phyloP scores from a whole-genome alignment of 2,113 vertebrate species.

The Aphyosemion australe region DNA sequence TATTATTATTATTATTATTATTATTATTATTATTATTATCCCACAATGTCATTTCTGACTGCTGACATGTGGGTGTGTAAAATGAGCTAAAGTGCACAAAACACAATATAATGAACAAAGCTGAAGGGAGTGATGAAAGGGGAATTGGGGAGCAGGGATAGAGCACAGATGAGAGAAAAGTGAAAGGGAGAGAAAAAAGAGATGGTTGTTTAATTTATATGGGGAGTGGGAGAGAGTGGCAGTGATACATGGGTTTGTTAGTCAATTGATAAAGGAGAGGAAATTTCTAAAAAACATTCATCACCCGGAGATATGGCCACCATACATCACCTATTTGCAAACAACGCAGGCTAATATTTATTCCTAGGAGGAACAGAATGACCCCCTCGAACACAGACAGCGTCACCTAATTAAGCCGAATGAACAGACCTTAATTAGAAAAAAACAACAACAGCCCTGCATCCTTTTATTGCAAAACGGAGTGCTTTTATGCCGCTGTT shows the following conservation, averaged over 20 bases:
- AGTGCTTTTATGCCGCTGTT: slow-evolving; percentile 28
- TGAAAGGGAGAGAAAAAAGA: slow-evolving; percentile 30
- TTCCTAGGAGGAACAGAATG: slow-evolving; percentile 81
- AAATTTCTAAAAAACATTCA: slow-evolving; percentile 98
- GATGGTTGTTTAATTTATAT: slow-evolving; percentile 92
- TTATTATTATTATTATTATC: neutral
- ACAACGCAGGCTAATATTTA: slow-evolving; percentile 85
- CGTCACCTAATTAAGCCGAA: slow-evolving; percentile 74
- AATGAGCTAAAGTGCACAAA: slow-evolving; percentile 27
- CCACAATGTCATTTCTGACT: slow-evolving; percentile 7
- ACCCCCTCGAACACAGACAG: slow-evolving; percentile 61
- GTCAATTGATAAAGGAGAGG: slow-evolving; percentile 98
- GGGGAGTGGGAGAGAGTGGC: slow-evolving; percentile 89
- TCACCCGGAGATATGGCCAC: slow-evolving; percentile 89
- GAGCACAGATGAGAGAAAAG: slow-evolving; percentile 41
- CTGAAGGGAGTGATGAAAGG: slow-evolving; percentile 46
- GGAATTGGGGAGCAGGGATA: slow-evolving; percentile 40
- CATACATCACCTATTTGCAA: slow-evolving; percentile 95
- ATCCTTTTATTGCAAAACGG: slow-evolving; percentile 40
- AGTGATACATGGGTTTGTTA: slow-evolving; percentile 97
- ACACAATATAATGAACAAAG: slow-evolving; percentile 58
- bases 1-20: too few species aligned
- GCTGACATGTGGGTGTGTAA: slow-evolving; percentile 32
- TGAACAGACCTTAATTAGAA: slow-evolving; percentile 72
- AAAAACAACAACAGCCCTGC: slow-evolving; percentile 36